Evolutionary conservation across 2,113 vertebrate genomes (phyloP).

Genomic region (Oostethus manadensis): DNA sequence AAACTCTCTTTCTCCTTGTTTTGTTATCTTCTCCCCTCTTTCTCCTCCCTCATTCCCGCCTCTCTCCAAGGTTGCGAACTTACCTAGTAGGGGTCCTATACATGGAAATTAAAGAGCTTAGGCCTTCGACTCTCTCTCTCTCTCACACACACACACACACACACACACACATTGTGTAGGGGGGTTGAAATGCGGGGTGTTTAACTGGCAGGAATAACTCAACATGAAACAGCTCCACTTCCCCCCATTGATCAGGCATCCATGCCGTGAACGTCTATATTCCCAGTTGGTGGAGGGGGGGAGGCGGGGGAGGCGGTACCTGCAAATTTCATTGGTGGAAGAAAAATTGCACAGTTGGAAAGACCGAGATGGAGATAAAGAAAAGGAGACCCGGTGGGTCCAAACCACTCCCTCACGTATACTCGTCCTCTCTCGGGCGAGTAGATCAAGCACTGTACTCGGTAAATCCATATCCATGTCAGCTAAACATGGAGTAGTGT

Average conservation of each 20-base stretch:
- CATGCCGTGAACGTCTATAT: constrained; percentile 27
- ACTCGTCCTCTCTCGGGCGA: not conserved
- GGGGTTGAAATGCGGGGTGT: constrained; percentile 16
- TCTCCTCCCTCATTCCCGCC: constrained; percentile 33
- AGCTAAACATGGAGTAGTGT: too few relatives aligned
- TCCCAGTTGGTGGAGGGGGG: constrained; percentile 36
- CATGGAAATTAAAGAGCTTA: constrained; percentile 58
- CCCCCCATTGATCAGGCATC: constrained; percentile 28
- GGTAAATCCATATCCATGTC: too few relatives aligned
- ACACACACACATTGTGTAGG: constrained; percentile 24
- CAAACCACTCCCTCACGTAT: not conserved
- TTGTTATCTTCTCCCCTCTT: constrained; percentile 10
- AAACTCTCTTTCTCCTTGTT: not conserved
- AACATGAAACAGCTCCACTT: constrained; percentile 24
- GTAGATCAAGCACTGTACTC: too few relatives aligned
- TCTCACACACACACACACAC: constrained; percentile 8
- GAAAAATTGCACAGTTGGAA: constrained; percentile 41
- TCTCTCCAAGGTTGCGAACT: constrained; percentile 48
- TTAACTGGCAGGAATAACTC: constrained; percentile 49
- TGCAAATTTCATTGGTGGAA: constrained; percentile 44
- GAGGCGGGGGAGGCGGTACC: constrained; percentile 34
- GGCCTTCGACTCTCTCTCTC: constrained; percentile 11
- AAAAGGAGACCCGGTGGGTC: constrained; percentile 18
- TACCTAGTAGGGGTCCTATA: constrained; percentile 48
- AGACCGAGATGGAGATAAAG: constrained; percentile 21